phyloP scores from a whole-genome alignment of 2,113 vertebrate genomes.

The Onychostruthus taczanowskii region DNA sequence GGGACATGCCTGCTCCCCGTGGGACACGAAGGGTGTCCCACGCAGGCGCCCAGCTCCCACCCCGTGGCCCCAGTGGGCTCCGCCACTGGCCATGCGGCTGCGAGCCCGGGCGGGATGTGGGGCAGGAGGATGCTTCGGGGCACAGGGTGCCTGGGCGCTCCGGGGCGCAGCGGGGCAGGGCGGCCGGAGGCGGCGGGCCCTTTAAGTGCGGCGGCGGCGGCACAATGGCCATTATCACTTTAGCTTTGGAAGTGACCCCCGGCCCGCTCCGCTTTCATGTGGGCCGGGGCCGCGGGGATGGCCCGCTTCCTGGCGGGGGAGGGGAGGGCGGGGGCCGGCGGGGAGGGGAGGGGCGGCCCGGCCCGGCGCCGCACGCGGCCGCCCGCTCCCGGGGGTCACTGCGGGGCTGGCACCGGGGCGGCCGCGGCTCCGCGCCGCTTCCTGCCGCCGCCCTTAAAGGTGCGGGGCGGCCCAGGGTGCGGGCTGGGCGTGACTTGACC shows the following conservation, averaged over 20 bases:
- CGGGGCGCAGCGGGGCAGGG: neutral
- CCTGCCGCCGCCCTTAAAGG: slow-evolving; percentile 66
- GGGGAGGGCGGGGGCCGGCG: no score
- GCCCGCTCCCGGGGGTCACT: neutral
- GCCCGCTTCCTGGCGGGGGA: slow-evolving; percentile 84
- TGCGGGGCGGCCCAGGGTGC: slow-evolving; percentile 1
- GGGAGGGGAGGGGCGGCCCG: no score
- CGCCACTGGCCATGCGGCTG: accelerated
- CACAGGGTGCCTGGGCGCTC: neutral
- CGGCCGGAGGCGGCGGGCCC: slow-evolving; percentile 38
- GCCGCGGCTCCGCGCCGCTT: slow-evolving; percentile 50
- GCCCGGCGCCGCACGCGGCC: no score
- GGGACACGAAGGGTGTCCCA: neutral
- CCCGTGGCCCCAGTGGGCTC: neutral
- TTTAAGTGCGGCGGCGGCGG: slow-evolving; percentile 72
- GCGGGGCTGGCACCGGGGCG: slow-evolving; percentile 49
- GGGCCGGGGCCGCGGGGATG: slow-evolving; percentile 76
- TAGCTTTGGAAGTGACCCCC: slow-evolving; percentile 92
- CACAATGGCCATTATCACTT: slow-evolving; percentile 84
- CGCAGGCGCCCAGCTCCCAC: neutral
- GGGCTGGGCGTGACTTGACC: slow-evolving; percentile 49
- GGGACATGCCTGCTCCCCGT: neutral
- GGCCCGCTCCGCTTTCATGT: slow-evolving; percentile 75
- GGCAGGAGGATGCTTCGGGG: neutral
- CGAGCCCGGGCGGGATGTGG: neutral